phyloP scores from a whole-genome alignment of 92 coral and sea anemone species.

The Galaxea fascicularis region DNA sequence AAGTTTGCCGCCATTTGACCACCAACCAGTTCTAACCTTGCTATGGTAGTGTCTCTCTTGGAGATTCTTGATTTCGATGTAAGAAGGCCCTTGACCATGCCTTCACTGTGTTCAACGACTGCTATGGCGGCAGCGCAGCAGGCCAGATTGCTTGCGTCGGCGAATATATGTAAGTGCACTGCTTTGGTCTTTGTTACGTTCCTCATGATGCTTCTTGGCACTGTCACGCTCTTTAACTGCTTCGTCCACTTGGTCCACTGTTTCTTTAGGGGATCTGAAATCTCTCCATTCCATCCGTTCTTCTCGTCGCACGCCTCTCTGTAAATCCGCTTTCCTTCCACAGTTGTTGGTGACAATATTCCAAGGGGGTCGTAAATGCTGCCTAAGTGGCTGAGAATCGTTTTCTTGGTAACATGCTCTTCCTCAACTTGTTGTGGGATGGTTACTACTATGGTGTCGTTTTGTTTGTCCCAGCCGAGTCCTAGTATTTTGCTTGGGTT shows the following conservation, averaged over 20 bases:
- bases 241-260: conserved; percentile 52
- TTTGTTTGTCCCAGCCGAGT: conserved; percentile 37
- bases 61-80: conserved; percentile 53
- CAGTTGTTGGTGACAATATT: conserved; percentile 39
- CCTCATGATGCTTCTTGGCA: conserved; percentile 42
- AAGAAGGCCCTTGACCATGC: conserved; percentile 42
- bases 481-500: conserved; percentile 53
- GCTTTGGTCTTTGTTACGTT: conserved; percentile 13
- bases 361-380: conserved; percentile 52
- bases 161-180: conserved; percentile 49
- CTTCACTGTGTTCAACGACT: conserved; percentile 33
- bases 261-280: background rate
- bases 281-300: conserved; percentile 28
- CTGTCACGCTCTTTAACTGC: conserved; percentile 40
- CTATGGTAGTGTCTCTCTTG: conserved; percentile 42
- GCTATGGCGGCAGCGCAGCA: conserved; percentile 37
- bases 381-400: conserved; percentile 22
- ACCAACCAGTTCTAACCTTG: conserved; percentile 48
- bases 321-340: conserved; percentile 46
- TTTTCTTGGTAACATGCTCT: conserved; percentile 31
- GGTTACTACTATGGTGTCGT: conserved; percentile 18
- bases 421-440: background rate
- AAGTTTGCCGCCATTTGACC: too few species aligned
- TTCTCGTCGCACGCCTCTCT: conserved; percentile 47
- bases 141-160: conserved; percentile 29